A percentile compares a stretch with the other conserved stretches of the same genome.
phyloP scores from a whole-genome alignment of 2,888 invertebrate species.

The Drosophila nigricruria region DNA sequence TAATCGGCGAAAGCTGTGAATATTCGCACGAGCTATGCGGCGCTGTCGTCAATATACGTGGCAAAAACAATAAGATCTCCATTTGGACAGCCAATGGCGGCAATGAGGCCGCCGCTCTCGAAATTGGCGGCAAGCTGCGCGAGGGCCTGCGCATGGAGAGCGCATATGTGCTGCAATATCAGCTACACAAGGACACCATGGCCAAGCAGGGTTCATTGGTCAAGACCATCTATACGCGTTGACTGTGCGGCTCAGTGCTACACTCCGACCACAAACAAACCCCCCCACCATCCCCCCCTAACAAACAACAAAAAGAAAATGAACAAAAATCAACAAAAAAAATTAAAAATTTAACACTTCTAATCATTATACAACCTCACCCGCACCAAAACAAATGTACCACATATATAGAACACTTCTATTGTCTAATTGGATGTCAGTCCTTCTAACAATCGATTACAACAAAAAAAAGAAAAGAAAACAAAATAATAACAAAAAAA shows the following conservation, averaged over 20 bases:
- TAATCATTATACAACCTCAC: neutral
- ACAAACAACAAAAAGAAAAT: neutral
- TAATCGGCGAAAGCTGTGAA: constrained; percentile 98
- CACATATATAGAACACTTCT: constrained; percentile 1
- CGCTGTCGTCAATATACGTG: constrained; percentile 96
- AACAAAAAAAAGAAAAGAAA: neutral
- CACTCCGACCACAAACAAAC: neutral
- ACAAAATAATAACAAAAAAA: neutral
- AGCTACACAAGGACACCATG: constrained; percentile 93
- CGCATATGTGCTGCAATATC: constrained; percentile 87
- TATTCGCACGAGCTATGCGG: constrained; percentile 96
- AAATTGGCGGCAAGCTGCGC: constrained; percentile 95
- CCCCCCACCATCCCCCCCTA: neutral
- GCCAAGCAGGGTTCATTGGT: constrained; percentile 92
- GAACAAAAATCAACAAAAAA: neutral
- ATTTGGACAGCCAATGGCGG: constrained; percentile 95
- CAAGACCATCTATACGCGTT: constrained; percentile 86
- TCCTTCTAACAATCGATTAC: neutral
- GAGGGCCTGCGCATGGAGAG: constrained; percentile 90
- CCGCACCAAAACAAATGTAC: constrained; percentile 1
- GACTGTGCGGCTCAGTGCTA: neutral
- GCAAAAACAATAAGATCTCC: constrained; percentile 95
- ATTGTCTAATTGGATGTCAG: constrained; percentile 5
- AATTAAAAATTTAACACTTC: no score
- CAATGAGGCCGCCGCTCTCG: constrained; percentile 90